Evolutionary conservation across 2,113 vertebrate species (phyloP), one percentile per base, ranked within the genome.

Genomic region (Arvicanthis niloticus): DNA sequence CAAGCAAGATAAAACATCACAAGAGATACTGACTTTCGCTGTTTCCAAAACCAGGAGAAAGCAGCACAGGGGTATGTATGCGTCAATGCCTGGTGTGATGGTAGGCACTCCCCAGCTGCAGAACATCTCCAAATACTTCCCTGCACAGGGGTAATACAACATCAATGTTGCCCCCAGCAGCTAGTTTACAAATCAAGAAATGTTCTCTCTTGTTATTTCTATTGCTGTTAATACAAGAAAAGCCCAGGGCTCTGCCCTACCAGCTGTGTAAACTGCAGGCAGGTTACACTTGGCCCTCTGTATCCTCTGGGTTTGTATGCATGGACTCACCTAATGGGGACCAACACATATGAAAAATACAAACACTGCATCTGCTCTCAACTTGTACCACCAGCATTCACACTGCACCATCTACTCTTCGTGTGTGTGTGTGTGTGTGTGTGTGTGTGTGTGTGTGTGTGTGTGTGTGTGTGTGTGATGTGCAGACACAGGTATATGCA

Each of bases 31-130:
- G 6, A 58, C 51, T 88, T 78, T 21, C 22, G 42, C n/a, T 51
- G 7, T 85, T 90, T 88, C n/a, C 72, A 72, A 84, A 78, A 90
- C 21, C 0, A 5, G 10, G 8, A 70, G 19, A 86, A 15, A 84
- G 51, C 68, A 85, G 60, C 62, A 65, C 21, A 24, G 29, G 56
- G 24, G 15, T 24, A 17, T 3, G 15, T 24, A 17, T 5, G 0
- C 65, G 42, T 4, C 51, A 67, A 51, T 21, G 5, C 15, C 17
- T 40, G 1, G 56, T 53, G 80, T 7, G 65, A 53, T 22, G 72
- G 29, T 0, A 45, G 4, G 65, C 48, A 34, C 53, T 68, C 21
- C 53, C 40, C 6, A 2, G 0, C 5, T 17, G 7, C 11, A 67
- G 58, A 51, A n/a, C 17, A 80, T 1, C 51, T 88, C 60, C 51